Conservation (phyloP, 2,797 vertebrate genomes). For the Numenius phaeopus region DNA sequence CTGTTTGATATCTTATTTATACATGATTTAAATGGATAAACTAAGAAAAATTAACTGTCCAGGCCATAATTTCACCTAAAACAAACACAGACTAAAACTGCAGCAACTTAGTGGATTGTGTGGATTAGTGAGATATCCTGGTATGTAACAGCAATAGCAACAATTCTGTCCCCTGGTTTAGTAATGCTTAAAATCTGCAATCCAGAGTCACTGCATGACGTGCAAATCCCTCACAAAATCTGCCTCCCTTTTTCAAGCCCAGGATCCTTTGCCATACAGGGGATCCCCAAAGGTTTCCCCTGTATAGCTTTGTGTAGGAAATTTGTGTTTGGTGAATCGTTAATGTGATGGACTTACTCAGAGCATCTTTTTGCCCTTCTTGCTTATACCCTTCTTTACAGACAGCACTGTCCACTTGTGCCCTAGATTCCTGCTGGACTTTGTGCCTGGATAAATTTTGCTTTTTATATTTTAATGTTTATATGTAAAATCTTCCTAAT, state of each 20-base stretch:
- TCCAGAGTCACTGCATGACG: constrained; percentile 16
- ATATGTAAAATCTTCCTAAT: background rate
- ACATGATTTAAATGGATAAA: constrained; percentile 7
- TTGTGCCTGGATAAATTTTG: background rate
- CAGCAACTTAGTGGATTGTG: constrained; percentile 25
- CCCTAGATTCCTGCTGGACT: background rate
- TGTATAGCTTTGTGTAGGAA: background rate
- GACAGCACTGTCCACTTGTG: background rate
- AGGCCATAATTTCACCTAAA: constrained; percentile 37
- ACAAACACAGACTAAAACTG: constrained; percentile 37
- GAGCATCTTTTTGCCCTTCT: background rate
- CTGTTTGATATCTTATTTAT: constrained; percentile 4
- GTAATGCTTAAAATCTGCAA: constrained; percentile 52
- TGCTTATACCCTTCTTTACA: background rate
- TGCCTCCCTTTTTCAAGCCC: background rate
- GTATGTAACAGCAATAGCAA: constrained; percentile 39
- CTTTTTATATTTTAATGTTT: background rate
- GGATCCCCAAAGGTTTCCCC: background rate
- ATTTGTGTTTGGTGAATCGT: background rate
- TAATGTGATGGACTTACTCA: background rate
- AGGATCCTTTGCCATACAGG: background rate
- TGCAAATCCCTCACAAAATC: constrained; percentile 45
- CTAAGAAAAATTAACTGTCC: constrained; percentile 35
- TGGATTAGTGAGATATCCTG: constrained; percentile 53
- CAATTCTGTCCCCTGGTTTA: constrained; percentile 35